phyloP scores from a whole-genome alignment of 2,888 invertebrate species.

The Furcula furcula region DNA sequence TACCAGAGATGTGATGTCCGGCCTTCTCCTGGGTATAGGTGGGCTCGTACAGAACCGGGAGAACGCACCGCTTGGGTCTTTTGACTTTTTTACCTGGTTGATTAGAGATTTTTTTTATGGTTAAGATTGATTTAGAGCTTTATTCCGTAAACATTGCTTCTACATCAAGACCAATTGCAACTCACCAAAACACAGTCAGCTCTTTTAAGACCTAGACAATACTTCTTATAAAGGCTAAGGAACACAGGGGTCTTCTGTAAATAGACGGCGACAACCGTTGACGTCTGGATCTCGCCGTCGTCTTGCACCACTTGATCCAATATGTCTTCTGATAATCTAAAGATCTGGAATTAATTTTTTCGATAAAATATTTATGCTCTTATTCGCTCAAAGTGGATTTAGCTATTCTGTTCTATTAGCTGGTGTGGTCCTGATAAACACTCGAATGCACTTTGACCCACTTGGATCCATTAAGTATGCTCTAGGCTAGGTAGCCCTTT shows the following conservation, averaged over 20 bases:
- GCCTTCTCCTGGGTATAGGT: slow-evolving; percentile 89
- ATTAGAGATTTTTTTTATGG: too few species aligned
- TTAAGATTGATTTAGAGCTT: too few species aligned
- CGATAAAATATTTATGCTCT: too few species aligned
- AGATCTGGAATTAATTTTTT: slow-evolving; percentile 74
- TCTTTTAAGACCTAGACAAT: slow-evolving; percentile 91
- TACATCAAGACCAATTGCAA: too few species aligned
- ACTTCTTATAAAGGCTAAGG: slow-evolving; percentile 89
- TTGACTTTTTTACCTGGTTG: slow-evolving; percentile 84
- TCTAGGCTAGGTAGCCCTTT: too few species aligned
- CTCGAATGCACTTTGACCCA: too few species aligned
- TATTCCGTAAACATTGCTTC: too few species aligned
- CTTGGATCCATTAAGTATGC: too few species aligned
- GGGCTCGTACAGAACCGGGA: slow-evolving; percentile 90
- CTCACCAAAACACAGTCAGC: slow-evolving; percentile 91
- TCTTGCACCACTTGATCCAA: slow-evolving; percentile 87
- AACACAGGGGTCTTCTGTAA: slow-evolving; percentile 87
- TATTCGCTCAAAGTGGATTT: too few species aligned
- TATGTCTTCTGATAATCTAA: slow-evolving; percentile 90
- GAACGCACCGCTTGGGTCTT: slow-evolving; percentile 89
- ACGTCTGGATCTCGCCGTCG: slow-evolving; percentile 87
- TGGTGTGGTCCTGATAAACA: too few species aligned
- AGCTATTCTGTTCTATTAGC: too few species aligned
- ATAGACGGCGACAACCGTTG: slow-evolving; percentile 86
- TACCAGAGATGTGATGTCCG: slow-evolving; percentile 92